Evolutionary conservation across 2,797 vertebrate species (phyloP), one percentile per base, ranked within the genome.

Genomic region (Eidolon dupreanum): DNA sequence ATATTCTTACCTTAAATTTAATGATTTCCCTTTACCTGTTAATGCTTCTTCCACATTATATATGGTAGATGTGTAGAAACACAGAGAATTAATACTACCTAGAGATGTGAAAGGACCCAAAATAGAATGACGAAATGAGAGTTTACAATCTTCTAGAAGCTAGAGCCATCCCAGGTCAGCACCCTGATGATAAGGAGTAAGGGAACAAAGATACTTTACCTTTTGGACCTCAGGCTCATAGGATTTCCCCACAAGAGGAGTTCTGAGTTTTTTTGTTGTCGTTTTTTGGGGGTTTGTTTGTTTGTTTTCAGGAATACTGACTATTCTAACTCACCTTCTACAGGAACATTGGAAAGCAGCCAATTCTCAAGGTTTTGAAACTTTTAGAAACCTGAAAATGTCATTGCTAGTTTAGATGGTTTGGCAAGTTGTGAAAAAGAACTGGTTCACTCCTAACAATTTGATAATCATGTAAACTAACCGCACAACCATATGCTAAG

Each of bases 301-400:
- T 49, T 49, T 49, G 12, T 49, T 49, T 49, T 49, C 7, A 49
- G 12, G 22, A 11, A 61, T 36, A 91, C 51, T 95, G 61, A 28
- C 75, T 88, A 70, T 49, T 89, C 49, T 84, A 85, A 94, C 57
- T 77, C 53, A 93, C 3, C 12, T 53, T 88, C 91, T 95, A 7
- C 38, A 53, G 4, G 49, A 8, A 24, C 17, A 77, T 7, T 92
- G 70, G 49, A 74, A n/a, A 92, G 15, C 11, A 81, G 71, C 36
- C 92, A 90, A 4, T 36, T 16, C 15, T 77, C 55, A 75, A 94
- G 36, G 8, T 16, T 49, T 15, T 33, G 36, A 66, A 46, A 3
- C 15, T 79, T 88, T 93, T 24, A 71, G 46, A 90, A 53, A 10
- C 71, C 75, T 15, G 6, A 75, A 75, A 28, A 94, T 0, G 19